Conservation (phyloP, 1,140 invertebrate genomes). For the Nephila pilipes region DNA sequence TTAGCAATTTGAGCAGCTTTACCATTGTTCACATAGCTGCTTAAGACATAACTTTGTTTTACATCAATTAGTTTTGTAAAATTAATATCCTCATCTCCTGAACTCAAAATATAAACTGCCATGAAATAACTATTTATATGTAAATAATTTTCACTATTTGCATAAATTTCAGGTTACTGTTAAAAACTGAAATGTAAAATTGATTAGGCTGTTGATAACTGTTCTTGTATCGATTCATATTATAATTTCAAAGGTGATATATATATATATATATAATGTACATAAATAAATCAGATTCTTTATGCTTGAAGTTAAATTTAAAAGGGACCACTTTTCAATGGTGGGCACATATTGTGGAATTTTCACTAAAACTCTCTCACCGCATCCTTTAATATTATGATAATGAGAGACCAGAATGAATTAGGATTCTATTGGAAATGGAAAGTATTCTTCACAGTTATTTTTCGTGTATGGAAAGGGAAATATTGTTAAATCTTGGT, state of each 20-base stretch:
- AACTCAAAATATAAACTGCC: neutral
- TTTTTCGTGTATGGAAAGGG: slow-evolving; percentile 38
- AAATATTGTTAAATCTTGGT: slow-evolving; percentile 33
- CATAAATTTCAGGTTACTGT: neutral
- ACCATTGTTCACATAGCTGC: too few relatives aligned
- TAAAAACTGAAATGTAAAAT: neutral
- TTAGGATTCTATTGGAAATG: neutral
- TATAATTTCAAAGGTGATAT: neutral
- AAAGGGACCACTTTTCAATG: slow-evolving; percentile 56
- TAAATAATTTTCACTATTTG: neutral
- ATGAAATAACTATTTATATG: neutral
- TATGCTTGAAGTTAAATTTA: slow-evolving; percentile 30
- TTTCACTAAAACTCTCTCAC: slow-evolving; percentile 49
- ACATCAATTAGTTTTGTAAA: neutral
- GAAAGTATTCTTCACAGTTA: neutral
- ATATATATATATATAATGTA: slow-evolving; percentile 30
- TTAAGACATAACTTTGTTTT: too few relatives aligned
- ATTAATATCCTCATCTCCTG: neutral
- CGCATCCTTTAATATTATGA: neutral
- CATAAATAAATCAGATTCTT: neutral
- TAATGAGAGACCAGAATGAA: neutral
- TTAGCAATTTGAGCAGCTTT: too few relatives aligned
- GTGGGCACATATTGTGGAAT: slow-evolving; percentile 24
- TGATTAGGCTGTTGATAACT: neutral
- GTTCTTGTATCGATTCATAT: neutral